Conservation (phyloP, 2,888 invertebrate species). For the Calliopum simillimum region DNA sequence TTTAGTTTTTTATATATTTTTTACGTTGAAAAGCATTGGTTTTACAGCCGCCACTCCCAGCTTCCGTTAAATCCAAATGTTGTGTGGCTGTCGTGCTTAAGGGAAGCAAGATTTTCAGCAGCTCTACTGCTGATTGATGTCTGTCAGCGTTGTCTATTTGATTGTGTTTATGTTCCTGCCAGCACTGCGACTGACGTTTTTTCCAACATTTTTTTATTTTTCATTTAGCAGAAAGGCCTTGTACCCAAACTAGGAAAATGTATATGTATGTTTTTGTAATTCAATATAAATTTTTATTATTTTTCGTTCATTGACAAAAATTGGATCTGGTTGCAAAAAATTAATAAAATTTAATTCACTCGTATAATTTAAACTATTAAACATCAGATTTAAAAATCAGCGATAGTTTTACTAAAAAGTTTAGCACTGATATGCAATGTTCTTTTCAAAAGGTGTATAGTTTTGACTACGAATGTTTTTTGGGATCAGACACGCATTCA, state of each 20-base stretch:
- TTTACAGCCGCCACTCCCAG: conserved; percentile 13
- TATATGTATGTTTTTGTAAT: not conserved
- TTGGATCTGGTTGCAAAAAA: conserved; percentile 15
- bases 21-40: not conserved
- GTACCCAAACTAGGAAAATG: too few species aligned
- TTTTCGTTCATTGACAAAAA: too few species aligned
- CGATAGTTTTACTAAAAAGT: conserved; percentile 11
- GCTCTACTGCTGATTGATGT: not conserved
- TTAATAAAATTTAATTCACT: conserved; percentile 28
- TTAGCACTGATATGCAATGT: conserved; percentile 14
- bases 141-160: not conserved
- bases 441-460: conserved; percentile 24
- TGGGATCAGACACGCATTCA: not conserved
- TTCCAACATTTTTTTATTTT: not conserved
- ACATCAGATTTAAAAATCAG: conserved; percentile 3
- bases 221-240: too few species aligned
- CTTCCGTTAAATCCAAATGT: too few species aligned
- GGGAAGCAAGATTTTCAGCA: too few species aligned
- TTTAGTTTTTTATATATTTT: not conserved
- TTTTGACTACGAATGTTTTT: conserved; percentile 22
- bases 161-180: not conserved
- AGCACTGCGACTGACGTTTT: not conserved
- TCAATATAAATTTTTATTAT: not conserved
- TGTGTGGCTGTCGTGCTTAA: too few species aligned
- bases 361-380: not conserved